phyloP scores from a whole-genome alignment of 2,888 invertebrate species.

The Tinea semifulvella region DNA sequence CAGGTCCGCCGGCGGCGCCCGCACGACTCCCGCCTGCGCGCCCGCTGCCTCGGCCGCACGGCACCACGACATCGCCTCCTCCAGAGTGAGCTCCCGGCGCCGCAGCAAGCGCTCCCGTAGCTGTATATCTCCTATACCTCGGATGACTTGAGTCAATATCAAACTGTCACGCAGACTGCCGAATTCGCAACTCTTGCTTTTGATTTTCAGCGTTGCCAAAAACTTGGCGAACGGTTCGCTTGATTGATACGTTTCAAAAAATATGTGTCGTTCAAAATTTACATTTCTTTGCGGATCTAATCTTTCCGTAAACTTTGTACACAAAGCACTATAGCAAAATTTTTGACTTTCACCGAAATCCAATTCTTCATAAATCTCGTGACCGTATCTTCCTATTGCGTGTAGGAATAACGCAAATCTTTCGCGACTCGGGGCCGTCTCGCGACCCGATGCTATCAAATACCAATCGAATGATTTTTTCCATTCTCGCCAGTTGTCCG shows the following conservation, averaged over 20 bases:
- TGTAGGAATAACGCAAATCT: constrained; percentile 20
- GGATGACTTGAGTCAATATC: too few species aligned
- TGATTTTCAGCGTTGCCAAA: not conserved
- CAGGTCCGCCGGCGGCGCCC: too few species aligned
- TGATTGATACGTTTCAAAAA: not conserved
- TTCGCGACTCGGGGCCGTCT: not conserved
- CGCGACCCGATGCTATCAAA: constrained; percentile 9
- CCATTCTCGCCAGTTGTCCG: constrained; percentile 8
- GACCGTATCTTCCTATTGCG: constrained; percentile 19
- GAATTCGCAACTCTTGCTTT: too few species aligned
- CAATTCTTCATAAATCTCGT: constrained; percentile 19
- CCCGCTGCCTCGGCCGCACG: too few species aligned
- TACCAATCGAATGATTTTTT: constrained; percentile 11
- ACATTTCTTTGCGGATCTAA: constrained; percentile 17
- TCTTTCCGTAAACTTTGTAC: constrained; percentile 14
- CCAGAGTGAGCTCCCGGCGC: too few species aligned
- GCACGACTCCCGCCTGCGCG: too few species aligned
- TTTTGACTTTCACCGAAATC: constrained; percentile 11
- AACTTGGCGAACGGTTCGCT: not conserved
- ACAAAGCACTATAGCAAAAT: constrained; percentile 11
- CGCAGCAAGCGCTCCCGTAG: too few species aligned
- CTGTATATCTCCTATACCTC: too few species aligned
- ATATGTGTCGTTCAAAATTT: constrained; percentile 16
- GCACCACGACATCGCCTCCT: too few species aligned
- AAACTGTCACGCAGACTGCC: too few species aligned